These are phyloP conservation scores for Digitonthophagus gazella DNA, from an alignment of 2,888 invertebrate species.

Conservation along the genomic window DNA sequence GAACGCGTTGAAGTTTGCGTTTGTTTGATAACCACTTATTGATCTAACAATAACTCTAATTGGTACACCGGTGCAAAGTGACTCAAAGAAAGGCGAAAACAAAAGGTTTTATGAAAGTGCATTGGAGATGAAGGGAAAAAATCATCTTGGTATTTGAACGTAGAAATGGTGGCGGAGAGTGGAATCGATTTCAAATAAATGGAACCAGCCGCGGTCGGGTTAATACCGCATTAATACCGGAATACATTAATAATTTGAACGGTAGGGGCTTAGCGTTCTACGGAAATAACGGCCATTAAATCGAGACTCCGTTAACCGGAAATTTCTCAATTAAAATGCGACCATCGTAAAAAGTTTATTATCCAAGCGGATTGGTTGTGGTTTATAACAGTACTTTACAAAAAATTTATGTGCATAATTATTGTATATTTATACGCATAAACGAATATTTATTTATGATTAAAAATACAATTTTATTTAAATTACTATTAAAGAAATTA, in stretches of 20 bases:
- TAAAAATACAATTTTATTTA: too few relatives aligned
- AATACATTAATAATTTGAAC: conserved; percentile 15
- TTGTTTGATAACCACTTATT: background rate
- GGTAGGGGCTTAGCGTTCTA: conserved; percentile 12
- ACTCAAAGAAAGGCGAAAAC: background rate
- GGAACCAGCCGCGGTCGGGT: conserved; percentile 5
- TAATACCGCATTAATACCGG: conserved; percentile 15
- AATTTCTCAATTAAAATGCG: background rate
- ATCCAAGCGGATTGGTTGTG: background rate
- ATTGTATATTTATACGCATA: background rate
- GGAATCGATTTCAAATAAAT: conserved; percentile 15
- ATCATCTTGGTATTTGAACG: background rate
- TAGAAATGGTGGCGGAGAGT: background rate
- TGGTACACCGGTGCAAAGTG: background rate
- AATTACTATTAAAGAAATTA: background rate
- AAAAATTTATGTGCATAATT: background rate
- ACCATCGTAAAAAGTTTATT: background rate
- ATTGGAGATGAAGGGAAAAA: background rate
- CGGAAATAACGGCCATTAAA: background rate
- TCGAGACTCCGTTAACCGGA: background rate
- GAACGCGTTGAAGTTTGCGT: background rate
- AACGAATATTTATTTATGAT: background rate
- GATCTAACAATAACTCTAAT: background rate
- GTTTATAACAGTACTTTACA: background rate
- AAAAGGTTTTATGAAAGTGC: background rate